Conservation (phyloP, 2,888 invertebrate species). For the Thymelicus sylvestris region DNA sequence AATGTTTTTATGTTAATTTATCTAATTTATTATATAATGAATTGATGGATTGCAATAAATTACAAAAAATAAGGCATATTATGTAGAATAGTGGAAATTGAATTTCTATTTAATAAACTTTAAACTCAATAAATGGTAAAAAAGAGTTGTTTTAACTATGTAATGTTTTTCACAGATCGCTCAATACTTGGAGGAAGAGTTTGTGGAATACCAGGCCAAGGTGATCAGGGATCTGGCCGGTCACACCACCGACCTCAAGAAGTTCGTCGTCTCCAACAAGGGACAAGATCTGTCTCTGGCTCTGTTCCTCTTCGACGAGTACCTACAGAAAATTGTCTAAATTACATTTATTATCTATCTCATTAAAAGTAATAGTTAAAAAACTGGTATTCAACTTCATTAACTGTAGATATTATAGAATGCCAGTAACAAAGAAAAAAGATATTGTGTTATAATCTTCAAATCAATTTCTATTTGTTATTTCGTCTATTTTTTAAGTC, state of each 20-base stretch:
- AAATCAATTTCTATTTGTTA: too few species aligned
- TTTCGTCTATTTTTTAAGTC: background rate
- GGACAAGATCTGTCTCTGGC: constrained; percentile 86
- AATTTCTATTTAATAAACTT: too few species aligned
- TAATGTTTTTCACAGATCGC: constrained; percentile 77
- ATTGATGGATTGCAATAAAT: too few species aligned
- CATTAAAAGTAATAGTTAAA: constrained; percentile 7
- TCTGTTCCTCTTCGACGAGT: constrained; percentile 91
- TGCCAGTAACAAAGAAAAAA: background rate
- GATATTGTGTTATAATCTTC: background rate
- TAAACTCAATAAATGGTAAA: background rate
- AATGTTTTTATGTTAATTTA: too few species aligned
- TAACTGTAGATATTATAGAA: background rate
- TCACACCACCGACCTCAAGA: constrained; percentile 88
- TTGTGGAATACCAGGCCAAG: constrained; percentile 88
- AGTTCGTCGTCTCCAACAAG: constrained; percentile 82
- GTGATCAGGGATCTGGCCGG: constrained; percentile 89
- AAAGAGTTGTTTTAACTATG: background rate
- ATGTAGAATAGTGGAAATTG: too few species aligned
- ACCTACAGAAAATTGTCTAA: constrained; percentile 72
- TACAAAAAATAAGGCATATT: too few species aligned
- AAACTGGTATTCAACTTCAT: background rate
- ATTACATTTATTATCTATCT: constrained; percentile 30
- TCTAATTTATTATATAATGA: too few species aligned
- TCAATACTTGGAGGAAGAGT: constrained; percentile 91